phyloP scores from a whole-genome alignment of 2,113 vertebrate genomes.

The Tinamus guttatus region DNA sequence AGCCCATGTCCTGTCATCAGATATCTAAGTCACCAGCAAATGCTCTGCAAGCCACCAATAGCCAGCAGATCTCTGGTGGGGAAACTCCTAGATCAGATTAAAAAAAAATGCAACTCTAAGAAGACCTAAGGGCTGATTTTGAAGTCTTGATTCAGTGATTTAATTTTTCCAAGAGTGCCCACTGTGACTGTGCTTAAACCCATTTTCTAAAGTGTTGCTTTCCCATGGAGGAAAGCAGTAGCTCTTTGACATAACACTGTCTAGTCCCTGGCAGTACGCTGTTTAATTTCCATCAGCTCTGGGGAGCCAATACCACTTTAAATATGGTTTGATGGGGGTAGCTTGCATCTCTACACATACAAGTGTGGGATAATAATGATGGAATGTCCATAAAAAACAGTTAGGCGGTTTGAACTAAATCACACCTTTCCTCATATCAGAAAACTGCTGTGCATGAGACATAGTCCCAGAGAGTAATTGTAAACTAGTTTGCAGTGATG shows the following conservation, averaged over 20 bases:
- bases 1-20: background rate
- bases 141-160: background rate
- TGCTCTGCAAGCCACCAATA: background rate
- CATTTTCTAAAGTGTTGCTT: background rate
- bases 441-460: background rate
- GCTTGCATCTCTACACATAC: background rate
- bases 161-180: background rate
- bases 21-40: background rate
- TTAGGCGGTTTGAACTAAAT: constrained; percentile 18
- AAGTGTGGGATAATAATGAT: constrained; percentile 9
- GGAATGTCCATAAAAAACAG: constrained; percentile 13
- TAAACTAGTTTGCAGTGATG: background rate
- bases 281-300: background rate
- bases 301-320: background rate
- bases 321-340: rapidly evolving
- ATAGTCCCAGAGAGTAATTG: background rate
- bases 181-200: background rate
- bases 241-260: background rate
- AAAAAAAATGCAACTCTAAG: background rate
- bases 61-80: background rate
- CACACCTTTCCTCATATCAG: constrained; percentile 21
- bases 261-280: background rate
- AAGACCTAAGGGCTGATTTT: background rate
- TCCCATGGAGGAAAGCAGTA: background rate
- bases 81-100: background rate